These are phyloP conservation scores for Porites lobata DNA, from an alignment of 92 coral and sea anemone genomes.

Conservation along the genomic window DNA sequence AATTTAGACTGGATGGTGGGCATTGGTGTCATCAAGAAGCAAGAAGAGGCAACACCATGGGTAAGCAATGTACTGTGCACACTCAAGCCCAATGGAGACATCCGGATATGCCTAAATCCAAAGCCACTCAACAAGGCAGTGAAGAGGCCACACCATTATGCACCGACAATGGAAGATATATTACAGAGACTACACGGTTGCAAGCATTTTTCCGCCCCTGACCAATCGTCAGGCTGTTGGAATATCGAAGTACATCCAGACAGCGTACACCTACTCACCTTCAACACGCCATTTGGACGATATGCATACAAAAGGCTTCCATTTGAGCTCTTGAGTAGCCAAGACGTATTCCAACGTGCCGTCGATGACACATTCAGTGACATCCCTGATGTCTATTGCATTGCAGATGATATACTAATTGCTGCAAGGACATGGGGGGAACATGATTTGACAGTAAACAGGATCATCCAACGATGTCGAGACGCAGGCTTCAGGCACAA, in stretches of 20 bases:
- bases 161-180: conserved; percentile 69
- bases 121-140: conserved; percentile 77
- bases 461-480: too few relatives aligned
- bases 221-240: conserved; percentile 61
- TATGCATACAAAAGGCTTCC: conserved; percentile 65
- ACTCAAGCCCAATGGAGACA: conserved; percentile 67
- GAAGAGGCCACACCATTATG: conserved; percentile 66
- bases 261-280: conserved; percentile 66
- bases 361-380: conserved; percentile 4
- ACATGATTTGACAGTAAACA: too few relatives aligned
- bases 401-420: too few relatives aligned
- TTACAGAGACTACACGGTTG: conserved; percentile 60
- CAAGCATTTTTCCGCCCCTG: conserved; percentile 75
- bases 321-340: conserved; percentile 73
- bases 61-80: conserved; percentile 78
- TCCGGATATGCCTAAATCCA: conserved; percentile 34
- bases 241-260: conserved; percentile 71
- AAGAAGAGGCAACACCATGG: conserved; percentile 66
- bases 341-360: conserved; percentile 74
- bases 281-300: conserved; percentile 67
- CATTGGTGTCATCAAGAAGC: conserved; percentile 58
- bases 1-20: conserved; percentile 73
- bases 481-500: conserved; percentile 75
- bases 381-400: too few relatives aligned
- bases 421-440: not conserved